Evolutionary conservation across 30 jellyfish, hydroid and myxozoan species (phyloP).

Genomic region (Cassiopea andromeda): DNA sequence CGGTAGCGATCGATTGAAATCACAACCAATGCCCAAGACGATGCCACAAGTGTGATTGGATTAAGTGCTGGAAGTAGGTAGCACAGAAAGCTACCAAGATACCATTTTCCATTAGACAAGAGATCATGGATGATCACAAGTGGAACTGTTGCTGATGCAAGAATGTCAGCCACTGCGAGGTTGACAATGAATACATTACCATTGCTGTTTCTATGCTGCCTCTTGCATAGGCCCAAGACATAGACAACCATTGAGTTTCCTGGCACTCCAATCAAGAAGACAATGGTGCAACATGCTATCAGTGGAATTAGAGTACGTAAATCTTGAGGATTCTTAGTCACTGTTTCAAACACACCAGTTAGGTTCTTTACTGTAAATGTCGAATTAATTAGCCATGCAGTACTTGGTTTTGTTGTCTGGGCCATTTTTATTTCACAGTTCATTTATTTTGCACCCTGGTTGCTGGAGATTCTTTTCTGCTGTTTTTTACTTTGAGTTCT

Average conservation of each 20-base stretch:
- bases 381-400: neutral
- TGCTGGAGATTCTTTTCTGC: no score
- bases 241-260: slow-evolving; percentile 74
- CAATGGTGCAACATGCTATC: slow-evolving; percentile 36
- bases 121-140: slow-evolving; percentile 60
- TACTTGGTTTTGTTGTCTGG: neutral
- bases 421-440: neutral
- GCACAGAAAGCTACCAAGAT: slow-evolving; percentile 65
- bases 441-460: no score
- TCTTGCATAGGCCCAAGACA: slow-evolving; percentile 64
- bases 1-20: slow-evolving; percentile 75
- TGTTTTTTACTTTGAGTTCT: no score
- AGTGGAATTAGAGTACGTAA: slow-evolving; percentile 17
- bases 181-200: slow-evolving; percentile 59
- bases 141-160: slow-evolving; percentile 69
- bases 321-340: neutral
- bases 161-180: slow-evolving; percentile 74
- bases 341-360: neutral
- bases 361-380: neutral
- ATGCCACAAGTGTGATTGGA: slow-evolving; percentile 63
- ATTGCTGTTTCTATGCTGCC: slow-evolving; percentile 28
- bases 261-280: slow-evolving; percentile 72
- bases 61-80: slow-evolving; percentile 58
- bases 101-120: slow-evolving; percentile 33
- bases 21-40: slow-evolving; percentile 73